Evolutionary conservation across 2,888 invertebrate genomes (phyloP).

Genomic region (Drosophila trichaetosa): DNA sequence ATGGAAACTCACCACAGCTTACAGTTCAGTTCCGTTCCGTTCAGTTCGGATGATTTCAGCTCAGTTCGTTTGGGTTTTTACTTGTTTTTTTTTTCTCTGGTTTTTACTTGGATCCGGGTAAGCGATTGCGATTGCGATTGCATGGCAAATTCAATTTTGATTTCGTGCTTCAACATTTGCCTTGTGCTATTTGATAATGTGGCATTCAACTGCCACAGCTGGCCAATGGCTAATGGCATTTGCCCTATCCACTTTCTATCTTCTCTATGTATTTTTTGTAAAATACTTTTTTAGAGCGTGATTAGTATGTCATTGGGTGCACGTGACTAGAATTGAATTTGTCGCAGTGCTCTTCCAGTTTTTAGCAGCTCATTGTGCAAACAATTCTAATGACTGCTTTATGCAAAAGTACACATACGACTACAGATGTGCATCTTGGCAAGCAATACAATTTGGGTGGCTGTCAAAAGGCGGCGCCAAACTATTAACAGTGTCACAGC

Average conservation of each 20-base stretch:
- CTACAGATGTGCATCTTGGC: slow-evolving; percentile 7
- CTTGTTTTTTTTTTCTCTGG: slow-evolving; percentile 5
- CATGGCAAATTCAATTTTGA: slow-evolving; percentile 75
- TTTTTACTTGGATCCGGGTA: background rate
- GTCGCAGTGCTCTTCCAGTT: slow-evolving; percentile 30
- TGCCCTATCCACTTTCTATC: background rate
- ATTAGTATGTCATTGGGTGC: slow-evolving; percentile 73
- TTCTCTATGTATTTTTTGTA: background rate
- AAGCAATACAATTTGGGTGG: slow-evolving; percentile 12
- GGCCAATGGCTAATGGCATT: slow-evolving; percentile 53
- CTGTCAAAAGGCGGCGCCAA: slow-evolving; percentile 30
- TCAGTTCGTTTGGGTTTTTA: slow-evolving; percentile 16
- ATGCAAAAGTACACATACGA: slow-evolving; percentile 31
- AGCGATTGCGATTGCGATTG: slow-evolving; percentile 38
- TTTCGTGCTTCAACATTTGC: slow-evolving; percentile 58
- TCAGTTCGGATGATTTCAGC: slow-evolving; percentile 22
- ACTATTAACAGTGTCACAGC: slow-evolving; percentile 37
- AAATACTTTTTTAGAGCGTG: slow-evolving; percentile 43
- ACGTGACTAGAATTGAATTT: slow-evolving; percentile 72
- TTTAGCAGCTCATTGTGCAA: slow-evolving; percentile 66
- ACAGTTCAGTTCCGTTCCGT: slow-evolving; percentile 34
- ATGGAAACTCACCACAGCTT: slow-evolving; percentile 68
- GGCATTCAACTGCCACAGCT: slow-evolving; percentile 59
- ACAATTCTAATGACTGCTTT: slow-evolving; percentile 59
- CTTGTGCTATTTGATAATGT: slow-evolving; percentile 67